Evolutionary conservation across 2,888 invertebrate genomes (phyloP), one percentile per base, ranked within the genome.

Genomic region (Drosophila rellima): DNA sequence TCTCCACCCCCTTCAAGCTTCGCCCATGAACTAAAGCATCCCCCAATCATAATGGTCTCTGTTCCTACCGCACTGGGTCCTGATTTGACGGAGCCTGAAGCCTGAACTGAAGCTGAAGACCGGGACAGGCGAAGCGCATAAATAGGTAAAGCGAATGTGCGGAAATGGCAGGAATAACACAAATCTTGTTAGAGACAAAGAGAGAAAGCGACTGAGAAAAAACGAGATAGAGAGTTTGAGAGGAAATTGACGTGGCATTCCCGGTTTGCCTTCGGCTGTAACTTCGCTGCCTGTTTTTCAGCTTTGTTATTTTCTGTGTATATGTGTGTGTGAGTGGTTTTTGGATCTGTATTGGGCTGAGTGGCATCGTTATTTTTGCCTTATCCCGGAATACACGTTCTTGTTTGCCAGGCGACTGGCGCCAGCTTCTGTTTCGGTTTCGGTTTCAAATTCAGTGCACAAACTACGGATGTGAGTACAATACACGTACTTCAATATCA

Each of bases 51-150:
- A 74, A 78, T 66, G 64, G 56, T 48, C 44, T 64, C 59, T 57
- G 63, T 74, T 80, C 80, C 78, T 85, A 85, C 89, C 85, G 80
- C 85, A 85, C 85, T 85, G 69, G 64, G 70, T 89, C 63, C 82
- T 89, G 89, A 88, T 85, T 89, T 85, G 79, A 71, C 64, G 48
- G 56, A 23, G 62, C 69, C 63, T 62, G 48, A 56, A 61, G 35
- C 18, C 23, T 6, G 23, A 23, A 23, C n/a, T n/a, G 26, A 23
- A 26, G 31, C 33, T 31, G 44, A 8, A 23, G 33, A 7, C 17
- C 55, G 26, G 42, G 33, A 6, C 51, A 51, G 40, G 50, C 54
- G 17, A 31, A 62, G 23, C 44, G 42, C 64, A 80, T 64, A 74
- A 83, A 72, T 78, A 66, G 75, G 71, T 68, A 67, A 67, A 39